A percentile compares a stretch with the other conserved stretches of the same genome.
Conservation (phyloP, 2,113 vertebrate genomes). For the Burhinus bistriatus region DNA sequence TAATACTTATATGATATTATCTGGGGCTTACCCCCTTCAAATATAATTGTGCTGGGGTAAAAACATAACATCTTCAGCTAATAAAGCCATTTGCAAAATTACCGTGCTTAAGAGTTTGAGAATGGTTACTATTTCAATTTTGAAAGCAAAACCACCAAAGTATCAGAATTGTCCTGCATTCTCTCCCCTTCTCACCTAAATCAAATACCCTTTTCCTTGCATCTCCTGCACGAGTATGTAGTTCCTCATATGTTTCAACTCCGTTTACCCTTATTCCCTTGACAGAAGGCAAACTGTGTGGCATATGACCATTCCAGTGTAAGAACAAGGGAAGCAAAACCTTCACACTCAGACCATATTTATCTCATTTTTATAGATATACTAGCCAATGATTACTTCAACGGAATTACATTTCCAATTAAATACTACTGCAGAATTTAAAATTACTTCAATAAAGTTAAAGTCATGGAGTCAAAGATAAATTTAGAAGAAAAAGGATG, state of each 20-base stretch:
- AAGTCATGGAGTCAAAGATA: not conserved
- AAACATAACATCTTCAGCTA: not conserved
- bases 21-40: not conserved
- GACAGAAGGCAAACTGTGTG: not conserved
- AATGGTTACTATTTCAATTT: not conserved
- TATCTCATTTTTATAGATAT: not conserved
- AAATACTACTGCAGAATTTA: not conserved
- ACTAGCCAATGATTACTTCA: not conserved
- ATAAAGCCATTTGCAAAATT: not conserved
- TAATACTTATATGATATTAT: not conserved
- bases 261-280: not conserved
- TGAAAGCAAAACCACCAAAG: not conserved
- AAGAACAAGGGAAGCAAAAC: not conserved
- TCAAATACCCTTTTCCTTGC: not conserved
- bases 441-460: not conserved
- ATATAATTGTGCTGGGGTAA: not conserved
- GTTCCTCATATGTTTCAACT: not conserved
- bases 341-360: not conserved
- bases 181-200: not conserved
- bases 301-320: not conserved
- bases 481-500: not conserved
- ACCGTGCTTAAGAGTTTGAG: not conserved
- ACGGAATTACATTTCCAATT: constrained; percentile 11
- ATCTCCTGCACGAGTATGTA: not conserved
- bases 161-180: not conserved